Conservation (phyloP, 2,888 invertebrate species). For the Drosophila phalerata region DNA sequence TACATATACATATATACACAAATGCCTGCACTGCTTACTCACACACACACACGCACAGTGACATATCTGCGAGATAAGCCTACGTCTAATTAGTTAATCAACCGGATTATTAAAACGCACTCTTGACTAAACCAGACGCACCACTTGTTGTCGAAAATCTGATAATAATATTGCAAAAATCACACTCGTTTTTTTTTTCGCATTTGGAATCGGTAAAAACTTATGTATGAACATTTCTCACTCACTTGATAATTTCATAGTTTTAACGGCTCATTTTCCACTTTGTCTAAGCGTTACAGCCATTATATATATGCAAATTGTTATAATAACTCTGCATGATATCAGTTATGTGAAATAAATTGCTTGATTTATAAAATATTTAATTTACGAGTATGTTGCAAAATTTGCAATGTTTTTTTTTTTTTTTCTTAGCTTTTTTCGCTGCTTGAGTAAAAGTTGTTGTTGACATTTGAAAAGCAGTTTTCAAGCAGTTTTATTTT, state of each 20-base stretch:
- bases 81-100: conserved; percentile 28
- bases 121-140: background rate
- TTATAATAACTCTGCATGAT: conserved; percentile 5
- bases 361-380: background rate
- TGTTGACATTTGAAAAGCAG: conserved; percentile 5
- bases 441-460: conserved; percentile 3
- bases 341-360: background rate
- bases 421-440: background rate
- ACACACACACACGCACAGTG: background rate
- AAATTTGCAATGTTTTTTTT: background rate
- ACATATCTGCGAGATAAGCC: background rate
- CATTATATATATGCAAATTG: background rate
- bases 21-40: background rate
- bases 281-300: background rate
- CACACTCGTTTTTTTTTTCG: background rate
- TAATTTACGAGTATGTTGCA: background rate
- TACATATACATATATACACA: too few species aligned
- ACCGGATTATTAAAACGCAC: background rate
- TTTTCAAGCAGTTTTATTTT: background rate
- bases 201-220: background rate
- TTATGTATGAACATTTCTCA: background rate
- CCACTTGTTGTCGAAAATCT: conserved; percentile 5
- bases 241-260: background rate
- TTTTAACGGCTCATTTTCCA: conserved; percentile 3
- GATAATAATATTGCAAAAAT: conserved; percentile 10